Base-by-base conservation (phyloP, 2,797 vertebrate species). In the Anomalospiza imberbis region DNA sequence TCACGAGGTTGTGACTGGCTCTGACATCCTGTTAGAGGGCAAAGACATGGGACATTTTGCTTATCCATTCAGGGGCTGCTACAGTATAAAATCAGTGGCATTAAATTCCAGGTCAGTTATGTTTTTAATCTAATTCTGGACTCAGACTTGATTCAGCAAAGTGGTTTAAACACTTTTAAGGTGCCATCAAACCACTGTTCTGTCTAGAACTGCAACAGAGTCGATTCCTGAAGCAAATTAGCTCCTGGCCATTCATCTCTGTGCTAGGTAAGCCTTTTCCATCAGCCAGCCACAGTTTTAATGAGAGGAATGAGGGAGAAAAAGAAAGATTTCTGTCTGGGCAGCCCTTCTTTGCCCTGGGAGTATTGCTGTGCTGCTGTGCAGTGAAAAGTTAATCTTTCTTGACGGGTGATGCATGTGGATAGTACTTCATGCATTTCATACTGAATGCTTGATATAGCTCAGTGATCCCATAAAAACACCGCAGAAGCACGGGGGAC, bases 351-450 rank as follows among this genome's bases (percentile, higher is more conserved):
- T 85, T 93, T 92, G 89, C 92, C 85, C 80, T 90, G 91, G 65
- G 92, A 96, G 62, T 68, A 53, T 85, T 96, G 94, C 93, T 86
- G 79, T 66, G 83, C 83, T 95, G 93, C 92, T 92, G 89, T 93
- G 81, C 71, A 94, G 84, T 89, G 93, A 96, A 96, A 97, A 95
- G 91, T 94, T 96, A 96, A 97, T 97, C 91, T 97, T 94, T 93
- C 94, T 63, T 96, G 90, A 89, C 17, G 25, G 91, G 65, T 86
- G 94, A 91, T 95, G 81, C 91, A 62, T 87, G 81, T 88, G 63
- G 76, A 84, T 86, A 85, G 91, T 81, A 68, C 50, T 89, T 92
- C 91, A 71, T 95, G 74, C 73, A 77, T 96, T 87, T 91, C 65
- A 79, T 66, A 76, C 48, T 83, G 86, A 94, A 93, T 22, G 36